Evolutionary conservation across 2,888 invertebrate genomes (phyloP).

Genomic region (Ellobium chinense): DNA sequence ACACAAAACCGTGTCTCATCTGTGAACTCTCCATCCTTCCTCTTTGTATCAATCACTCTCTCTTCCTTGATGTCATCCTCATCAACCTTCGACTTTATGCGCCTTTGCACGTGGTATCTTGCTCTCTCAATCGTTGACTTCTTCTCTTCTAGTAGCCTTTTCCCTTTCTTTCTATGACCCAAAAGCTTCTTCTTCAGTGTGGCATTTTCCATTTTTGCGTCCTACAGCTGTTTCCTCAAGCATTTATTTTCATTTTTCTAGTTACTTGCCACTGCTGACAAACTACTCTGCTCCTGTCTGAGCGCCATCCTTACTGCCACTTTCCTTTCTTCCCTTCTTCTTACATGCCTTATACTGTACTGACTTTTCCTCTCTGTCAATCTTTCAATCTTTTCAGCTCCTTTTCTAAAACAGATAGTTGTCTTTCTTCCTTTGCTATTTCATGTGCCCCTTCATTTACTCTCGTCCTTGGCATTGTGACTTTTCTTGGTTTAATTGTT

Average conservation of each 20-base stretch:
- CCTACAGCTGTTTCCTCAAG: background rate
- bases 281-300: background rate
- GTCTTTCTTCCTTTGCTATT: background rate
- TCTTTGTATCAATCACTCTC: background rate
- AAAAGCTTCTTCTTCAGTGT: background rate
- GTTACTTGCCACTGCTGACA: background rate
- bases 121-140: background rate
- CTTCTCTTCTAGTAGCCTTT: background rate
- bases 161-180: background rate
- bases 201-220: background rate
- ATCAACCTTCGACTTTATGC: background rate
- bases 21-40: slow-evolving; percentile 7
- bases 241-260: background rate
- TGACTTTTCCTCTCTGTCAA: background rate
- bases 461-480: background rate
- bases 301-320: background rate
- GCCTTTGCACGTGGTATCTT: background rate
- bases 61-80: background rate
- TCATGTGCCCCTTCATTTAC: background rate
- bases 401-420: background rate
- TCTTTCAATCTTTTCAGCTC: background rate
- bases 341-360: background rate
- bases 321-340: slow-evolving; percentile 2
- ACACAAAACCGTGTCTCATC: background rate
- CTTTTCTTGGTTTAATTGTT: background rate